Evolutionary conservation across 1,140 invertebrate genomes (phyloP).

Genomic region (Paraescarpia echinospica): DNA sequence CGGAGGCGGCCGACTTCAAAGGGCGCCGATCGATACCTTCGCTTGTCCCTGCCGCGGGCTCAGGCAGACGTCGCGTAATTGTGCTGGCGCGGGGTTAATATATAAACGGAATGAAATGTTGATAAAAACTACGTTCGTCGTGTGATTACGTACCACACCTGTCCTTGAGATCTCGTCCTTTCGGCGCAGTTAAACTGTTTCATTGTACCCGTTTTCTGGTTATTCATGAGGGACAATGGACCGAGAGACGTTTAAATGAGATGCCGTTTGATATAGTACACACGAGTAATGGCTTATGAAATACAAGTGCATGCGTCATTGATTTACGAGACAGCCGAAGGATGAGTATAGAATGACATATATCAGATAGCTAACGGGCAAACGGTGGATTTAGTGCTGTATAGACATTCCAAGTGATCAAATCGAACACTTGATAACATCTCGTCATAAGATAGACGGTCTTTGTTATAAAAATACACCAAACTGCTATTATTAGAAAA

Average conservation of each 20-base stretch:
- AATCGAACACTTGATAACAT: not conserved
- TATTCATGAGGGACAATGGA: not conserved
- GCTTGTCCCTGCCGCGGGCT: not conserved
- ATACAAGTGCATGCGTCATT: not conserved
- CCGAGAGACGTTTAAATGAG: not conserved
- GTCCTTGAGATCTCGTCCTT: not conserved
- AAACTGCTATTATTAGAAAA: too few relatives aligned
- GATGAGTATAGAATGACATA: not conserved
- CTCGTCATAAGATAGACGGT: too few relatives aligned
- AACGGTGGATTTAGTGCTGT: not conserved
- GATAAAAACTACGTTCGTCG: not conserved
- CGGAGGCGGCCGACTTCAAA: not conserved
- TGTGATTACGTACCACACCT: not conserved
- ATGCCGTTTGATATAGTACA: not conserved
- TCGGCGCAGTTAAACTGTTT: not conserved
- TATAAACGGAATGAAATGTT: not conserved
- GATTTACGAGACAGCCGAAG: not conserved
- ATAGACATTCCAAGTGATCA: not conserved
- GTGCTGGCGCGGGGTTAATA: not conserved
- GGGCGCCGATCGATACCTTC: conserved; percentile 2
- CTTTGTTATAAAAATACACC: too few relatives aligned
- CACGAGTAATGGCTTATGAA: not conserved
- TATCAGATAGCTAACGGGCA: not conserved
- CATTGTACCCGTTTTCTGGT: not conserved
- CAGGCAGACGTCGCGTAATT: not conserved